Conservation (phyloP, 1,140 invertebrate genomes). For the Drosophila kohkoa region DNA sequence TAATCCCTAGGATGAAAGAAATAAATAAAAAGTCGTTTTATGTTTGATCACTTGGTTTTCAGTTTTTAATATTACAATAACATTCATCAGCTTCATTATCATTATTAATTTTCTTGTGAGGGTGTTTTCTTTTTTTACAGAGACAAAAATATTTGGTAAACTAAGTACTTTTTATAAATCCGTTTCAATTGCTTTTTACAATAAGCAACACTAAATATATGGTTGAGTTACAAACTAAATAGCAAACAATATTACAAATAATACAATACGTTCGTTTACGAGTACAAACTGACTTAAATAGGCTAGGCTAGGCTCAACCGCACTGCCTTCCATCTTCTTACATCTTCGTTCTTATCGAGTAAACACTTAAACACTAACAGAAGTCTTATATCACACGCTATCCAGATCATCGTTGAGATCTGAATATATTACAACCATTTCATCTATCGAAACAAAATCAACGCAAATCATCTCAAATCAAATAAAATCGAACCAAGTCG, state of each 20-base stretch:
- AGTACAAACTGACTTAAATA: slow-evolving; percentile 79
- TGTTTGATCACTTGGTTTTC: slow-evolving; percentile 71
- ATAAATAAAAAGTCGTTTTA: slow-evolving; percentile 28
- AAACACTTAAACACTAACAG: slow-evolving; percentile 74
- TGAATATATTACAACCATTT: slow-evolving; percentile 9
- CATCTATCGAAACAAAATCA: neutral
- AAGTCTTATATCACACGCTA: slow-evolving; percentile 77
- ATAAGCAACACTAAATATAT: slow-evolving; percentile 62
- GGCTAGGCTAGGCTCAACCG: slow-evolving; percentile 44
- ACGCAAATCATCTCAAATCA: no score
- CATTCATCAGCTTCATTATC: slow-evolving; percentile 73
- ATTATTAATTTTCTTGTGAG: slow-evolving; percentile 47
- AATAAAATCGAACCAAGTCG: slow-evolving; percentile 34
- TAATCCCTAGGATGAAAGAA: neutral
- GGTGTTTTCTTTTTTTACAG: slow-evolving; percentile 64
- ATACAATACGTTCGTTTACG: slow-evolving; percentile 79
- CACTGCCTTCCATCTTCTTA: neutral
- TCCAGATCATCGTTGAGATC: slow-evolving; percentile 29
- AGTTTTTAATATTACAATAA: slow-evolving; percentile 43
- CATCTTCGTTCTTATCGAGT: slow-evolving; percentile 47
- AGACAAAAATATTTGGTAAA: slow-evolving; percentile 80
- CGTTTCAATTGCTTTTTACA: slow-evolving; percentile 70
- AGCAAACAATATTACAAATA: slow-evolving; percentile 76
- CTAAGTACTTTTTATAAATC: slow-evolving; percentile 84
- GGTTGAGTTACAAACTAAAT: slow-evolving; percentile 67